Percentiles rank a stretch among this genome's conserved stretches.
These are phyloP conservation scores for Enteromius anoplus DNA, from an alignment of 2,797 vertebrate species.

Conservation along the genomic window DNA sequence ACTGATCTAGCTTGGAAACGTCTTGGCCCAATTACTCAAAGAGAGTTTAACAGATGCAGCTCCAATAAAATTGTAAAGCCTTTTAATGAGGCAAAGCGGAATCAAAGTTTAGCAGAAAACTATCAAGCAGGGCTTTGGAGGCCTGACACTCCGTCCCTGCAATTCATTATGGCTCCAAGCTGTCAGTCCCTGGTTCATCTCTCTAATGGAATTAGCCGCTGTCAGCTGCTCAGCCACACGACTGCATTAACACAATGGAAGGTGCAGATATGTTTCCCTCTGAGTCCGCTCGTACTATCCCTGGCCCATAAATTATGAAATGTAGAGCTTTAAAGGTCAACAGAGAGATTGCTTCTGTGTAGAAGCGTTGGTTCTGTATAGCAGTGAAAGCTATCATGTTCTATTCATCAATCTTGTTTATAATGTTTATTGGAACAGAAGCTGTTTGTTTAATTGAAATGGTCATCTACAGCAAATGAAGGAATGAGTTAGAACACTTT, in stretches of 20 bases:
- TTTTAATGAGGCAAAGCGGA: slow-evolving; percentile 73
- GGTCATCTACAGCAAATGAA: slow-evolving; percentile 6
- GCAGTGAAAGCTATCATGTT: slow-evolving; percentile 31
- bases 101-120: slow-evolving; percentile 68
- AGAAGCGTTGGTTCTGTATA: background rate
- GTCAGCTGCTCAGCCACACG: slow-evolving; percentile 65
- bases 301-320: slow-evolving; percentile 74
- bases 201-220: slow-evolving; percentile 85
- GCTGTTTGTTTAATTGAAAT: slow-evolving; percentile 57
- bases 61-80: slow-evolving; percentile 66
- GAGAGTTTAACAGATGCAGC: slow-evolving; percentile 68
- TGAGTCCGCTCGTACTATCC: slow-evolving; percentile 74
- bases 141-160: slow-evolving; percentile 77
- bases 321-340: slow-evolving; percentile 68
- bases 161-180: slow-evolving; percentile 82
- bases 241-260: slow-evolving; percentile 82
- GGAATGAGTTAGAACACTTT: background rate
- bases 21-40: slow-evolving; percentile 39
- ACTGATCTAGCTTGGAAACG: background rate
- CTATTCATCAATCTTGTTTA: slow-evolving; percentile 54
- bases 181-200: slow-evolving; percentile 84
- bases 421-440: slow-evolving; percentile 53
- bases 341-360: slow-evolving; percentile 27
- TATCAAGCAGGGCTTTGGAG: slow-evolving; percentile 62
- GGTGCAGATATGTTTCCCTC: slow-evolving; percentile 79